A percentile compares a stretch with the other conserved stretches of the same genome.
Conservation (phyloP, 2,888 invertebrate species). For the Caenorhabditis sp. region DNA sequence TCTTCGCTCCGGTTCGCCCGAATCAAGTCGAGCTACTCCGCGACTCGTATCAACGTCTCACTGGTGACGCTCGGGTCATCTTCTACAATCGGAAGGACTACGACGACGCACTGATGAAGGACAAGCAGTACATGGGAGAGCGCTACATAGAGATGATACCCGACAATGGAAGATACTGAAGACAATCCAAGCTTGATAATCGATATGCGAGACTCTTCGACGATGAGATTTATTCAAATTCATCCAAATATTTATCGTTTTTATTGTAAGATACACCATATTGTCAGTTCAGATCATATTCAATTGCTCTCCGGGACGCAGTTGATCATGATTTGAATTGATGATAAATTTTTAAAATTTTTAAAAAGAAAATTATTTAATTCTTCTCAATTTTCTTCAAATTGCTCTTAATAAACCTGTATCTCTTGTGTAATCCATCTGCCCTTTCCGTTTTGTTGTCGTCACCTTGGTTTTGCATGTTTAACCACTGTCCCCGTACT, state of each 20-base stretch:
- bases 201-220: too few species aligned
- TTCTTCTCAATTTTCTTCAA: too few species aligned
- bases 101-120: conserved; percentile 70
- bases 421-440: neutral
- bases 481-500: conserved; percentile 19
- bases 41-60: conserved; percentile 65
- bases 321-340: too few species aligned
- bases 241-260: too few species aligned
- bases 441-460: neutral
- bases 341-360: too few species aligned
- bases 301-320: too few species aligned
- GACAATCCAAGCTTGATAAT: neutral
- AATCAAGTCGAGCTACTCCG: conserved; percentile 64
- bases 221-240: too few species aligned
- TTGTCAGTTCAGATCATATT: too few species aligned
- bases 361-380: too few species aligned
- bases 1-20: conserved; percentile 67
- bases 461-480: conserved; percentile 31
- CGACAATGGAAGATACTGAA: conserved; percentile 62
- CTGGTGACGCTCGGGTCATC: conserved; percentile 68
- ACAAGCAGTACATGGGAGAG: conserved; percentile 72
- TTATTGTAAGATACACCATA: too few species aligned
- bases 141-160: conserved; percentile 65
- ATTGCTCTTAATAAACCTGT: neutral
- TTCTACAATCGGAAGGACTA: conserved; percentile 67